Evolutionary conservation across 2,113 vertebrate species (phyloP).

Genomic region (Oreochromis niloticus): DNA sequence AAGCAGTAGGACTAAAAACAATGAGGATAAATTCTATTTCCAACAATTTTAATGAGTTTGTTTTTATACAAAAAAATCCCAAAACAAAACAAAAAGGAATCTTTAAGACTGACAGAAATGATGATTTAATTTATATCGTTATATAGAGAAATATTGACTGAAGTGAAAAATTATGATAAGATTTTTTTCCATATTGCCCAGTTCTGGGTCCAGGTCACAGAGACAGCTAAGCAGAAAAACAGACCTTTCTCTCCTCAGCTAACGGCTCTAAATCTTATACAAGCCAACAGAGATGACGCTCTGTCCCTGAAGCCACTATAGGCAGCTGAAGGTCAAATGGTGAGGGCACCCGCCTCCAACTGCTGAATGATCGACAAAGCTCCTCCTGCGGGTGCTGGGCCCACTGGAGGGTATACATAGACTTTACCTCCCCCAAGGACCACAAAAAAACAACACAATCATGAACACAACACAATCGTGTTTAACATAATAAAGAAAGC

Average conservation of each 20-base stretch:
- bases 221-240: not conserved
- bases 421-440: not conserved
- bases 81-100: not conserved
- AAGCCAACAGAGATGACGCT: not conserved
- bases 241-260: not conserved
- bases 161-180: not conserved
- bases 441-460: not conserved
- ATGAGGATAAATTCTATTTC: not conserved
- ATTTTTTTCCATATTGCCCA: not conserved
- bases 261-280: not conserved
- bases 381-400: not conserved
- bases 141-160: not conserved
- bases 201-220: not conserved
- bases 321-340: not conserved
- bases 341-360: not conserved
- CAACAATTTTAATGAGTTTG: not conserved
- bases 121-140: fast-evolving
- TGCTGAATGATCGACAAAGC: not conserved
- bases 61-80: not conserved
- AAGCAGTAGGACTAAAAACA: not conserved
- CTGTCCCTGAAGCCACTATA: not conserved
- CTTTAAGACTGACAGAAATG: not conserved
- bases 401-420: not conserved
- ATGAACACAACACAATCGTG: not conserved
- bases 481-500: not conserved